A percentile compares a stretch with the other conserved stretches of the same genome.
Conservation (phyloP, 2,113 vertebrate genomes). For the Archocentrus centrarchus region DNA sequence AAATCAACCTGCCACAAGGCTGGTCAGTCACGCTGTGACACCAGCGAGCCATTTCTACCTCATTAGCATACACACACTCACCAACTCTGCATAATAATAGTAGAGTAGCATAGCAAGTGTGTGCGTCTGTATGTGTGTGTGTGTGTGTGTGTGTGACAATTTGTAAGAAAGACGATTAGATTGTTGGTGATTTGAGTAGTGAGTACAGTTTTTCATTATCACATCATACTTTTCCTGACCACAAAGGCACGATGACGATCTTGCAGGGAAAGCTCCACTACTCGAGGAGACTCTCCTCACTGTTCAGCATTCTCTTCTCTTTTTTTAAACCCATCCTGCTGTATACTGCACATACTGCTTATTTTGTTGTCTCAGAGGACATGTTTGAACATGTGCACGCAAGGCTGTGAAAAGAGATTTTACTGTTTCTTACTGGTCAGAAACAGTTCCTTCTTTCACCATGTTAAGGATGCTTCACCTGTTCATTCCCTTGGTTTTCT, state of each 20-base stretch:
- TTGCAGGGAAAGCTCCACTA: constrained; percentile 34
- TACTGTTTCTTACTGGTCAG: not conserved
- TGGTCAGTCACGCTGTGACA: constrained; percentile 52
- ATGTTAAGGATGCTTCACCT: not conserved
- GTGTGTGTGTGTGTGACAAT: not conserved
- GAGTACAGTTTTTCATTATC: constrained; percentile 44
- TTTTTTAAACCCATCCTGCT: not conserved
- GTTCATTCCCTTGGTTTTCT: constrained; percentile 29
- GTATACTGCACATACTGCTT: not conserved
- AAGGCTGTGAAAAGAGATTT: not conserved
- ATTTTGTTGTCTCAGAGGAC: constrained; percentile 23
- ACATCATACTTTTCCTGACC: constrained; percentile 47
- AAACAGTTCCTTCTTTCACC: not conserved
- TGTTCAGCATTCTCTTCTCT: not conserved
- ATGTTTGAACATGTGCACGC: not conserved
- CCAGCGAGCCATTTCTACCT: constrained; percentile 33
- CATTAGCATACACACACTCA: constrained; percentile 54
- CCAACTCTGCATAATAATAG: constrained; percentile 32
- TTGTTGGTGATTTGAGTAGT: constrained; percentile 8
- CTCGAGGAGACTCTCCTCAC: constrained; percentile 13
- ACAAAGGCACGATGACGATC: constrained; percentile 52
- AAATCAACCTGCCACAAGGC: constrained; percentile 53
- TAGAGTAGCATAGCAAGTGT: not conserved
- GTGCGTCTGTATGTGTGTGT: not conserved
- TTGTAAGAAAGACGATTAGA: constrained; percentile 38